Base-by-base conservation (phyloP, 2,797 vertebrate species). In the Cryptoprocta ferox region DNA sequence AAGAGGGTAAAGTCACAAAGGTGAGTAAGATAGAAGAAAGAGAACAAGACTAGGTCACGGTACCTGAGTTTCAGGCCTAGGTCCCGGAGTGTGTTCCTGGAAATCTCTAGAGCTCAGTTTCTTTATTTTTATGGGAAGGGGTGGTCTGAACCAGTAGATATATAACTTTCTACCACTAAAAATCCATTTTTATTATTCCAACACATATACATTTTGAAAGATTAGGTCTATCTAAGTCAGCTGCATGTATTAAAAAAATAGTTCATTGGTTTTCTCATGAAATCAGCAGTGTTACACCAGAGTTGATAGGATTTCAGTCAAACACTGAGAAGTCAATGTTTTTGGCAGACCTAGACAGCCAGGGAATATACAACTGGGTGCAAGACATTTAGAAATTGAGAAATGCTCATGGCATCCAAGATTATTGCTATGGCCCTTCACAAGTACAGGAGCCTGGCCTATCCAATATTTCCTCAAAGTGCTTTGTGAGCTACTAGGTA, bases 181-280 rank as follows among this genome's bases (percentile, higher is more conserved):
- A 75, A 11, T 11, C 3, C n/a, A 26, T 19, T 61, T 91, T 80
- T 75, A 26, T 35, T 61, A 48, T 71, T 35, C 30, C 73, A 50
- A 15, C 42, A 73, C 7, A 85, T 1, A 35, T 2, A 79, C 39
- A 89, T 26, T 66, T 84, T 50, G 50, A 76, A 95, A 95, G 79
- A 76, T 12, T 21, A 3, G 71, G 42, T 96, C 84, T 81, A n/a
- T 35, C 39, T 32, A 95, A 89, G 63, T 84, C 76, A 79, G 26
- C 39, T 84, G 4, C 75, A 45, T 6, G 1, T 61, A 75, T 53
- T 86, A 26, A 59, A 59, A 91, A 80, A 86, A 26, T 6, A 82
- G 12, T 53, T 37, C 15, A 2, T 5, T 68, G 63, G 21, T 53
- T 81, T 70, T 59, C 30, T 26, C 8, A 28, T 18, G 48, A 86